phyloP scores from a whole-genome alignment of 2,888 invertebrate genomes.

The Octonoba sinensis region DNA sequence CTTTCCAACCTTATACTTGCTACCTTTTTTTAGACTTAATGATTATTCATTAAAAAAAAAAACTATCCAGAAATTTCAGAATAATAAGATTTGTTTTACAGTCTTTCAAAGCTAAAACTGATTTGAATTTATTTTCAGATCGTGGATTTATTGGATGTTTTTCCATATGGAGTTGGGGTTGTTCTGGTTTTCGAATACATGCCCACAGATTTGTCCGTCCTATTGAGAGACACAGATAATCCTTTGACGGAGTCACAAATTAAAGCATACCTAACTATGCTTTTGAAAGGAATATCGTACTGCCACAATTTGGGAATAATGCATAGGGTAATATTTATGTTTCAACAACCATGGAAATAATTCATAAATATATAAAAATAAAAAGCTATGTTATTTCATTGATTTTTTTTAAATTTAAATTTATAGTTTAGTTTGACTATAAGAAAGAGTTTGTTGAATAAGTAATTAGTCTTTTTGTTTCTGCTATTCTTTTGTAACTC shows the following conservation, averaged over 20 bases:
- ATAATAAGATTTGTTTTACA: not conserved
- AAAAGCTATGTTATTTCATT: not conserved
- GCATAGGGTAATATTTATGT: conserved; percentile 82
- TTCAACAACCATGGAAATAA: not conserved
- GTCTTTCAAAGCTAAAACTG: not conserved
- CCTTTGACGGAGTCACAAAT: conserved; percentile 82
- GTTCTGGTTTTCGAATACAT: conserved; percentile 93
- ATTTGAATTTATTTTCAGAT: conserved; percentile 76
- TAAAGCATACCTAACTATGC: conserved; percentile 89
- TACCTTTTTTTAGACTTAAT: no score
- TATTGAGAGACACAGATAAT: conserved; percentile 71
- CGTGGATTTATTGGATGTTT: conserved; percentile 87
- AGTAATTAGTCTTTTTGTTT: no score
- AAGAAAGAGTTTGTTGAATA: no score
- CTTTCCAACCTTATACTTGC: no score
- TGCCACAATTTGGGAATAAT: conserved; percentile 91
- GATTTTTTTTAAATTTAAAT: not conserved
- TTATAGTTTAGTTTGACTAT: not conserved
- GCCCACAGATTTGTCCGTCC: conserved; percentile 76
- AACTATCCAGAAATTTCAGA: not conserved
- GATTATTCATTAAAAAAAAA: no score
- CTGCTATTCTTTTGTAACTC: no score
- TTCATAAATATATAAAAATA: no score
- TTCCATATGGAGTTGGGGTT: conserved; percentile 88
- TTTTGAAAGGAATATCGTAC: conserved; percentile 88